Base-by-base conservation (phyloP, 2,113 vertebrate species). In the Setophaga kirtlandii region DNA sequence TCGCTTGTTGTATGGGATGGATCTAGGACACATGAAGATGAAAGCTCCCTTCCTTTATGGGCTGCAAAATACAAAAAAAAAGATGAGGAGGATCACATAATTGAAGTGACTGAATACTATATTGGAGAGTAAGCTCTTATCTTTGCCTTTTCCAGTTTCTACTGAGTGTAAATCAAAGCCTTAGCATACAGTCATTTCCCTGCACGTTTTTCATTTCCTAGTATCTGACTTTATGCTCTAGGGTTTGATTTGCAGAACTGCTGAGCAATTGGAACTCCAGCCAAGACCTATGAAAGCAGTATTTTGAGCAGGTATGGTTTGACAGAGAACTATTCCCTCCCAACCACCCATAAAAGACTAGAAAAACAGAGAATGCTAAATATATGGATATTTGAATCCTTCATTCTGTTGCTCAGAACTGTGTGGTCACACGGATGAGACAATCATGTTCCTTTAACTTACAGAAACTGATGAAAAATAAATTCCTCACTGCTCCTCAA, bases 241-340 rank as follows among this genome's bases (percentile, higher is more conserved):
- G 69, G 69, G 60, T 75, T 95, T 95, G 87, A 90, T 94, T 78
- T 94, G 56, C 65, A 76, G 70, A 96, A 91, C 84, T 94, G 83
- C 83, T 75, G 53, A 92, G 67, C 33, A 90, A 83, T 46, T 79
- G 58, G 37, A 93, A 89, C 31, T 83, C 83, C 79, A 67, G 23
- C 31, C 1, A 6, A 91, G 44, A 70, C 69, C 58, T 64, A 41
- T 10, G 65, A 91, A 89, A 87, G 37, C 27, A 84, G n/a, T 63
- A 93, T 64, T 93, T 83, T 73, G 50, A 83, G 42, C 18, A 80
- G 58, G 44, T 73, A 60, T 27, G 60, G 41, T 49, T 3, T 86
- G 37, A 76, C 30, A 81, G 63, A 75, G 88, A 93, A 64, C 16
- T 50, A 46, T 35, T 88, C 24, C 21, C 37, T 86, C 25, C 15